phyloP scores from a whole-genome alignment of 2,888 invertebrate species.

The Drosophila helvetica region DNA sequence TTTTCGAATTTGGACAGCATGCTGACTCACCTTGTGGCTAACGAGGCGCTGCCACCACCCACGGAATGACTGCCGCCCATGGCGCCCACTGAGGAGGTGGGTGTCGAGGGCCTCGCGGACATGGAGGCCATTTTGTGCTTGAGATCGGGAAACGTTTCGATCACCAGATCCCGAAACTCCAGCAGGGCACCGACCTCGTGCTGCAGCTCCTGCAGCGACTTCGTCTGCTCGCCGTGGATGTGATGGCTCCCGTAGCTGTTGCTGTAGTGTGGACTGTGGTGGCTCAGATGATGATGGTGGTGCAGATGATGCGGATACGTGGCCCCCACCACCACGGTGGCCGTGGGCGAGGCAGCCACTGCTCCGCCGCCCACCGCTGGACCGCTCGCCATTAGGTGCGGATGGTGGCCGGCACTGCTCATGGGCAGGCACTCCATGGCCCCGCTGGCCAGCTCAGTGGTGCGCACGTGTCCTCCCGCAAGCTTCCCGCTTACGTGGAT shows the following conservation, averaged over 20 bases:
- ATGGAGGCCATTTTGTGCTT: conserved; percentile 92
- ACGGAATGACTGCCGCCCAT: conserved; percentile 68
- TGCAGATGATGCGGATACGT: conserved; percentile 81
- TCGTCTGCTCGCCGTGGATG: conserved; percentile 92
- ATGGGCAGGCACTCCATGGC: conserved; percentile 93
- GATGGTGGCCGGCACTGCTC: conserved; percentile 85
- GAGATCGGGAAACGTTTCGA: conserved; percentile 96
- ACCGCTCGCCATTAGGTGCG: conserved; percentile 61
- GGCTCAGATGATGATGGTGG: conserved; percentile 79
- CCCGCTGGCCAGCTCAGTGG: conserved; percentile 61
- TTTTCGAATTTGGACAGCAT: background rate
- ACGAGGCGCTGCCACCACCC: conserved; percentile 79
- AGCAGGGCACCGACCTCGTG: conserved; percentile 96
- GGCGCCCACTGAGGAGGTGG: conserved; percentile 61
- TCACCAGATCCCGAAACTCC: conserved; percentile 96
- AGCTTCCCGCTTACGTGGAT: conserved; percentile 41
- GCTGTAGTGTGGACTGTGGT: conserved; percentile 76
- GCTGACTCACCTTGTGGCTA: conserved; percentile 78
- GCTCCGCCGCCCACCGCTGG: conserved; percentile 30
- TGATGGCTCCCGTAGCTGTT: conserved; percentile 86
- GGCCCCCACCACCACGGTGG: conserved; percentile 77
- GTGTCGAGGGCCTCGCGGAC: conserved; percentile 81
- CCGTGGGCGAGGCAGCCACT: conserved; percentile 59
- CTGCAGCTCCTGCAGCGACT: conserved; percentile 95
- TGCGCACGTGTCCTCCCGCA: conserved; percentile 46